Conservation (phyloP, 2,113 vertebrate species). For the Microtus pennsylvanicus region DNA sequence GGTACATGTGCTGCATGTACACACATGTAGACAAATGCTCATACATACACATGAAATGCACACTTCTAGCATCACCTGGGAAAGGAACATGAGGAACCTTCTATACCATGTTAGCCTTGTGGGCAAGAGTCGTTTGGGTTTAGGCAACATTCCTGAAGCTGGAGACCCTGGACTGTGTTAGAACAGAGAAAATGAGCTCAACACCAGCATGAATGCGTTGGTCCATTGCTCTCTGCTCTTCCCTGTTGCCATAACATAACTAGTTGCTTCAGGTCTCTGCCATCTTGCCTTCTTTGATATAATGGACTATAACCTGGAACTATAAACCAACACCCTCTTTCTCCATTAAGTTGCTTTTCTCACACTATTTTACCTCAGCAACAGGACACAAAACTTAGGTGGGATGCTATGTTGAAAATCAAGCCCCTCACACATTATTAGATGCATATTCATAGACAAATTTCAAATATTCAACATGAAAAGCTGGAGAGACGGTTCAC, state of each 20-base stretch:
- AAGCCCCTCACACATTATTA: not conserved
- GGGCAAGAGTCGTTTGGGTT: not conserved
- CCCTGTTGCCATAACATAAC: too few species aligned
- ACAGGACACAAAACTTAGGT: not conserved
- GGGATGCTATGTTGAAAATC: not conserved
- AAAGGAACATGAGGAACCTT: not conserved
- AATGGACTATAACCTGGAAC: not conserved
- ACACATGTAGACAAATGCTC: not conserved
- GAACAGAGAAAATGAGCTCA: not conserved
- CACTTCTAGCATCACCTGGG: not conserved
- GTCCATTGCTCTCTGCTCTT: not conserved
- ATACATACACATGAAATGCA: not conserved
- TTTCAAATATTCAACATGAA: not conserved
- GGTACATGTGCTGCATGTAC: not conserved
- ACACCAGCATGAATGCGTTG: too few species aligned
- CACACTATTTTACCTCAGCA: not conserved
- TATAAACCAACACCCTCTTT: not conserved
- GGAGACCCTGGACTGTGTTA: not conserved
- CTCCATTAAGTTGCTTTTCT: not conserved
- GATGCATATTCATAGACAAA: not conserved
- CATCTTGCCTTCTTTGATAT: not conserved
- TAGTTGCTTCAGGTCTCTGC: not conserved
- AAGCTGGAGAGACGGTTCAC: not conserved
- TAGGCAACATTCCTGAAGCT: not conserved
- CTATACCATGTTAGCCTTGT: not conserved